A percentile compares a stretch with the other conserved stretches of the same genome.
Conservation (phyloP, 2,888 invertebrate genomes). For the Pristionchus exspectatus region DNA sequence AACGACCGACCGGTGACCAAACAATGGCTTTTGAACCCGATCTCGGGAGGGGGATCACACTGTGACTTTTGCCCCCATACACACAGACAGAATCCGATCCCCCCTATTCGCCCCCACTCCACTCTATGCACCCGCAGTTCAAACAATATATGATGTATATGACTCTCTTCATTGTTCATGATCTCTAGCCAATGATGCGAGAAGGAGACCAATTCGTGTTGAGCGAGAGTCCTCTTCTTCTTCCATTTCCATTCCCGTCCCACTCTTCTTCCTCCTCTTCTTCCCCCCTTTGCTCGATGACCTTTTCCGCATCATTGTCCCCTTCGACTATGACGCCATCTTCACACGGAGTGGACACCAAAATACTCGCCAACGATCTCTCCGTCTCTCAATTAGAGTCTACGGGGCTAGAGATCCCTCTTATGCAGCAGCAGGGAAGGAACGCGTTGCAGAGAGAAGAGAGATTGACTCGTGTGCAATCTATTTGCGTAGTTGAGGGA, state of each 20-base stretch:
- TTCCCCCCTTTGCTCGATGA: conserved; percentile 29
- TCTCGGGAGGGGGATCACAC: conserved; percentile 28
- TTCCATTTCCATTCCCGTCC: conserved; percentile 31
- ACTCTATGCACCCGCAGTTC: conserved; percentile 37
- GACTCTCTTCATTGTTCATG: not conserved
- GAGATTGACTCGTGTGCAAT: conserved; percentile 24
- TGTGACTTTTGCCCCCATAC: conserved; percentile 14
- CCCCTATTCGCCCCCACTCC: not conserved
- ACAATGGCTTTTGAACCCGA: conserved; percentile 44
- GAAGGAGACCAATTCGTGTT: conserved; percentile 31
- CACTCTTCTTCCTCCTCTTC: not conserved
- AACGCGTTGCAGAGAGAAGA: not conserved
- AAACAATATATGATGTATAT: conserved; percentile 22
- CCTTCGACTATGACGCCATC: not conserved
- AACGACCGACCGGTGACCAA: not conserved
- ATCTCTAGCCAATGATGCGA: conserved; percentile 3
- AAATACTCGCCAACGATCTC: not conserved
- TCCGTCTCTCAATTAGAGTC: not conserved
- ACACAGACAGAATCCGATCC: not conserved
- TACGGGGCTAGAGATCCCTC: not conserved
- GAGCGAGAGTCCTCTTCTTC: conserved; percentile 18
- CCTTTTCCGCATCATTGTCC: conserved; percentile 49
- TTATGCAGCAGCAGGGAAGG: not conserved
- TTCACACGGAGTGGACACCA: conserved; percentile 23
- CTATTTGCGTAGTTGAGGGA: not conserved